Evolutionary conservation across 2,888 invertebrate species (phyloP), one percentile per base, ranked within the genome.

Genomic region (Dione juno): DNA sequence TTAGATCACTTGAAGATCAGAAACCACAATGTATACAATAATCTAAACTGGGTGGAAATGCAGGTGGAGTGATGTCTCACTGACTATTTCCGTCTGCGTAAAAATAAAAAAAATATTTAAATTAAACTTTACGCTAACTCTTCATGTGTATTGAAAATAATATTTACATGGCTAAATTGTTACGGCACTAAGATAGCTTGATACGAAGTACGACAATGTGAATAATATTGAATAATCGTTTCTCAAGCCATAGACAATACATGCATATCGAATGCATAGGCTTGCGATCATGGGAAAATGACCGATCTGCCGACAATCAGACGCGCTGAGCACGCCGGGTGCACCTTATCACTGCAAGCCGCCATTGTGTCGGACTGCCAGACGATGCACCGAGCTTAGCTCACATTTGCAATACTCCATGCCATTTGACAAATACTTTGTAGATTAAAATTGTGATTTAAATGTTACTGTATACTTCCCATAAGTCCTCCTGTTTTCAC

Each of bases 231-330:
- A 72, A 67, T 57, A 73, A 73, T 72, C 68, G 71, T 57, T 70
- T 69, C 67, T 57, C 68, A 37, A 28, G 48, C 72, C 77, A 81
- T 79, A 82, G 81, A 85, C 84, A 82, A 84, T 81, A 79, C 79
- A 80, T 80, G 77, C 78, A 81, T 85, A 88, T 87, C 85, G 77
- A 77, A 78, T 76, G 73, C 77, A 74, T 76, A 80, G 79, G 80
- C 81, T 66, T 80, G 77, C 82, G 84, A 88, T 89, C 88, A 90
- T 89, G 88, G 88, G 89, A 89, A 90, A 84, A 83, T 87, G 80
- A 79, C 81, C 76, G 88, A 89, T 89, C 84, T 79, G 66, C 74
- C 76, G 80, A 83, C 84, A 82, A 87, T 88, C 88, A 77, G 75
- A 76, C 75, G 76, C 74, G 75, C 77, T 77, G 77, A 75, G 79